These are phyloP conservation scores for Conus canariensis DNA, from an alignment of 2,888 invertebrate species.

Conservation along the genomic window DNA sequence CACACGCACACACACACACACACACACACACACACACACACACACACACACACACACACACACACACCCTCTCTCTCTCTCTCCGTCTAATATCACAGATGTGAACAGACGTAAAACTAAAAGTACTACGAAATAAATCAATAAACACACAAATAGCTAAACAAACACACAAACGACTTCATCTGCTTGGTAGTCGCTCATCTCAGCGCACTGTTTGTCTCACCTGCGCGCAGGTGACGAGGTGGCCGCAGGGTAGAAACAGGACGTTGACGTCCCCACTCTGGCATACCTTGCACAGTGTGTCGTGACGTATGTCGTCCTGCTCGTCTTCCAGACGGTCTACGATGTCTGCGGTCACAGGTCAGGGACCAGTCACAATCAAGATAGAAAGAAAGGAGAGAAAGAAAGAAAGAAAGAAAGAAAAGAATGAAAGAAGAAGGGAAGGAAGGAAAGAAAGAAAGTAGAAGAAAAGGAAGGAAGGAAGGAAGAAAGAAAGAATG, in stretches of 20 bases:
- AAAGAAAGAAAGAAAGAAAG: neutral
- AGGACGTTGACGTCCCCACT: conserved; percentile 31
- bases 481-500: neutral
- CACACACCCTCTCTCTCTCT: neutral
- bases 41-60: neutral
- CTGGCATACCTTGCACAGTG: conserved; percentile 39
- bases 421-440: neutral
- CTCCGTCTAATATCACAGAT: neutral
- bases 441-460: neutral
- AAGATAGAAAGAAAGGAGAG: neutral
- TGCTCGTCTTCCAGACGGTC: conserved; percentile 12
- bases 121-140: neutral
- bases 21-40: too few species aligned
- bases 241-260: conserved; percentile 40
- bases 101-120: too few species aligned
- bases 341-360: neutral
- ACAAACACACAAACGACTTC: too few species aligned
- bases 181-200: too few species aligned
- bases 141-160: neutral
- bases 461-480: too few species aligned
- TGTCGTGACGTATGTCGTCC: conserved; percentile 3
- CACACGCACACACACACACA: too few species aligned
- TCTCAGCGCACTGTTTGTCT: too few species aligned
- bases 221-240: conserved; percentile 35
- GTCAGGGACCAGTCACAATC: neutral